Base-by-base conservation (phyloP, 1,140 invertebrate genomes). In the Manduca sexta region DNA sequence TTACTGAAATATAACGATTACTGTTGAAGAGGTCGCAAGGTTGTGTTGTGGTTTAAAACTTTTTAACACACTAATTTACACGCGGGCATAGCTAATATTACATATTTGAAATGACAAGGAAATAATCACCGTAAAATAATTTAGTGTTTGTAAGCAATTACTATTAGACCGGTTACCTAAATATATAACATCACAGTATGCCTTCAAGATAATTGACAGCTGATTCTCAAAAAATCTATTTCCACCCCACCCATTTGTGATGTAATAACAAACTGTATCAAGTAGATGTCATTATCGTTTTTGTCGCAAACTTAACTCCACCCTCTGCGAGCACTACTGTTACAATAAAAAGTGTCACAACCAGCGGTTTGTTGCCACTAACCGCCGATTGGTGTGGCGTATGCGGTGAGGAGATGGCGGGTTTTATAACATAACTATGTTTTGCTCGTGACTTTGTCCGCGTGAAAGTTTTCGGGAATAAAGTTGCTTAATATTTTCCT, bases 201-300 rank as follows among this genome's bases (percentile, higher is more conserved):
- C 13, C 3, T 37, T 15, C 16, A 37, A 3, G 12, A 14, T 15
- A 15, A 11, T 15, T 37, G 10, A 6, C 35, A 10, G 7, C 14
- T 14, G 12, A 37, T 15, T 37, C 5, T 11, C 1, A 10, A 6
- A 30, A 6, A 6, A 30, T 30, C 5, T 5, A 6, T 6, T 30
- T 13, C 13, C 16, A 37, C 16, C 16, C 10, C 16, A 7, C 13
- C 6, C 13, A 37, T 13, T 15, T 15, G 3, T n/a, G 14, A 35
- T 14, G 35, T 15, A 15, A 14, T 18, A 15, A 21, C 10, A 41
- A 1, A 12, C 15, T 14, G 26, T 43, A 43, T 43, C 21, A 8
- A 43, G 26, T 18, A 11, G 12, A 43, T 43, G 41, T 43, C 18
- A 43, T 43, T 43, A 43, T 43, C 41, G 12, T 43, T 43, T n/a